These are phyloP conservation scores for Muscina levida DNA, from an alignment of 2,888 invertebrate genomes.

Conservation along the genomic window DNA sequence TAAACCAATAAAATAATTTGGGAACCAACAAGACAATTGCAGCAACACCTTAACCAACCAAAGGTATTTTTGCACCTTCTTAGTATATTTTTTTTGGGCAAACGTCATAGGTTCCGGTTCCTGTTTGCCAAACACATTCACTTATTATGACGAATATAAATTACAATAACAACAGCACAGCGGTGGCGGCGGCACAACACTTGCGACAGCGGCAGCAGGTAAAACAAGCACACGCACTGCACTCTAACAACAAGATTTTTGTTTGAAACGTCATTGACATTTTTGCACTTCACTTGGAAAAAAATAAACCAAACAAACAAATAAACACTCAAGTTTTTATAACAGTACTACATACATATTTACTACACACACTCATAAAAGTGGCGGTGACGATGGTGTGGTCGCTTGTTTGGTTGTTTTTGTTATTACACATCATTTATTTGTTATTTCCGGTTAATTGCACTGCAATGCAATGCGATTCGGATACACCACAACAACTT, in stretches of 20 bases:
- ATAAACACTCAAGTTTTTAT: conserved; percentile 8
- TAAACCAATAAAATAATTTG: too few species aligned
- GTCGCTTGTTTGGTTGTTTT: background rate
- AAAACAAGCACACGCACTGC: background rate
- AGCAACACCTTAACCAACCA: background rate
- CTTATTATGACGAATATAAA: background rate
- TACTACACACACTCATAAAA: too few species aligned
- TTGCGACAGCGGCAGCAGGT: background rate
- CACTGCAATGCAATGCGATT: conserved; percentile 53
- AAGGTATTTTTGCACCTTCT: too few species aligned
- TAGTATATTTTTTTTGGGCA: too few species aligned
- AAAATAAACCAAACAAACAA: too few species aligned
- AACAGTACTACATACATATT: too few species aligned
- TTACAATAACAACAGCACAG: background rate
- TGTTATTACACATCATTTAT: conserved; percentile 46
- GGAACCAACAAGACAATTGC: too few species aligned
- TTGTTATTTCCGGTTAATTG: conserved; percentile 62
- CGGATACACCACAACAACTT: too few species aligned
- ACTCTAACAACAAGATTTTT: background rate
- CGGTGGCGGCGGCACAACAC: too few species aligned
- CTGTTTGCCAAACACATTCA: background rate
- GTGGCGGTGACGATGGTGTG: conserved; percentile 15
- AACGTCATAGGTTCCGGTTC: conserved; percentile 5
- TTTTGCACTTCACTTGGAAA: conserved; percentile 29
- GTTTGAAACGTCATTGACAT: conserved; percentile 22